These are phyloP conservation scores for Erpornis zantholeuca DNA, from an alignment of 2,113 vertebrate species.

Conservation along the genomic window DNA sequence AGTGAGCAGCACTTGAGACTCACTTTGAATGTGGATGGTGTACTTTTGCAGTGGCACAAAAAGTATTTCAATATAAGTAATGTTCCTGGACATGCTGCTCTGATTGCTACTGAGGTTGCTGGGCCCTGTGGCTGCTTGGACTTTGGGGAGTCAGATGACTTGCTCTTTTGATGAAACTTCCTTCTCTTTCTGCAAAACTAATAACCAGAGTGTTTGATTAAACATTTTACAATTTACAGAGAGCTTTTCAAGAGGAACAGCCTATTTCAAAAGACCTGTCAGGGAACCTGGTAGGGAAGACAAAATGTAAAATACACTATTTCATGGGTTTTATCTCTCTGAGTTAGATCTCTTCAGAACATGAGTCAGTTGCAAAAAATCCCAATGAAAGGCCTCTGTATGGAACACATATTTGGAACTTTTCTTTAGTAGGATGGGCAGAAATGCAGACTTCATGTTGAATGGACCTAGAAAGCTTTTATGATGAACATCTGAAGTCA, in stretches of 20 bases:
- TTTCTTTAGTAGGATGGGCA: not conserved
- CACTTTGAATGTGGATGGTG: not conserved
- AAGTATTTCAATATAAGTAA: not conserved
- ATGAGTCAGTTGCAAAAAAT: not conserved
- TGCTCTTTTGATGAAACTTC: not conserved
- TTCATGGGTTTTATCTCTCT: not conserved
- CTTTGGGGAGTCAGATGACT: not conserved
- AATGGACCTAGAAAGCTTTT: not conserved
- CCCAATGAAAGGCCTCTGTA: not conserved
- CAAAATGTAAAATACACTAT: not conserved
- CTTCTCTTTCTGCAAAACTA: not conserved
- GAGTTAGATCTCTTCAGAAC: not conserved
- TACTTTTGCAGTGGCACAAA: not conserved
- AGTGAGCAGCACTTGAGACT: not conserved
- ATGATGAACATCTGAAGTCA: not conserved
- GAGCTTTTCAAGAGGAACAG: not conserved
- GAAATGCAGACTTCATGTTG: not conserved
- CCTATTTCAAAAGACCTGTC: not conserved
- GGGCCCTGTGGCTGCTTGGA: not conserved
- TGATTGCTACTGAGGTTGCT: not conserved
- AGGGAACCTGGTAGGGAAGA: not conserved
- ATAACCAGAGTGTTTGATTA: not conserved
- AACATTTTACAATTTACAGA: not conserved
- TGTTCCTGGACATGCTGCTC: not conserved
- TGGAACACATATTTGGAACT: not conserved